Evolutionary conservation across 1,140 invertebrate species (phyloP).

Genomic region (honey bee (Apis mellifera)): DNA sequence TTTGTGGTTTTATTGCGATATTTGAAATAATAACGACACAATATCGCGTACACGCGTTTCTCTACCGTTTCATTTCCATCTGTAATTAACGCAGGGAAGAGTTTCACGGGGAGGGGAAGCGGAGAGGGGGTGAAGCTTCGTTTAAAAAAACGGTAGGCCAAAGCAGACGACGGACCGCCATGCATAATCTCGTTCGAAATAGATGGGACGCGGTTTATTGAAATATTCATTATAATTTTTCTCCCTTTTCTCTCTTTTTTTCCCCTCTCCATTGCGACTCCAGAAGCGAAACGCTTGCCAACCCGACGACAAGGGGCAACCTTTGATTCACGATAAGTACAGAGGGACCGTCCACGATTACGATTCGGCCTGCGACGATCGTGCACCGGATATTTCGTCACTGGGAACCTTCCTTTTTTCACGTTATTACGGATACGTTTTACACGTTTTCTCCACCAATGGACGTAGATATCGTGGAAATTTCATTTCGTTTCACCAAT

Average conservation of each 20-base stretch:
- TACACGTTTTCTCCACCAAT: neutral
- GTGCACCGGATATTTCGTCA: neutral
- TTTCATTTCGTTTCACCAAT: neutral
- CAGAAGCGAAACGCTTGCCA: conserved; percentile 1
- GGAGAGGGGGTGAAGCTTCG: too few relatives aligned
- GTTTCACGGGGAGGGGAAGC: neutral
- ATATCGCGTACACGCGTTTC: too few relatives aligned
- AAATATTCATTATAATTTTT: conserved; percentile 60
- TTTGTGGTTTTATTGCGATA: too few relatives aligned
- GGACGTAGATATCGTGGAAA: too few relatives aligned
- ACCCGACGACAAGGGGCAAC: conserved; percentile 6
- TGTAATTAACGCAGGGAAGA: conserved; percentile 27
- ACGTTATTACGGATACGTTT: neutral
- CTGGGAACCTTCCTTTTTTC: neutral
- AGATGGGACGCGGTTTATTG: conserved; percentile 48
- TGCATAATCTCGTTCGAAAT: conserved; percentile 32
- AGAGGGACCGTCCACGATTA: neutral
- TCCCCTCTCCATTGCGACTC: neutral
- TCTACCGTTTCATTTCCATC: conserved; percentile 2
- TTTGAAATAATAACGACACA: neutral
- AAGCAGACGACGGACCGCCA: conserved; percentile 21
- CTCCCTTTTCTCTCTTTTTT: neutral
- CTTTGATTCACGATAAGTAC: conserved; percentile 43
- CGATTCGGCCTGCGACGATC: conserved; percentile 17
- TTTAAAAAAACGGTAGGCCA: neutral